Percentiles rank a stretch among this genome's conserved stretches.
Evolutionary conservation across 2,888 invertebrate species (phyloP).

Genomic region (Amphiduros pacificus): DNA sequence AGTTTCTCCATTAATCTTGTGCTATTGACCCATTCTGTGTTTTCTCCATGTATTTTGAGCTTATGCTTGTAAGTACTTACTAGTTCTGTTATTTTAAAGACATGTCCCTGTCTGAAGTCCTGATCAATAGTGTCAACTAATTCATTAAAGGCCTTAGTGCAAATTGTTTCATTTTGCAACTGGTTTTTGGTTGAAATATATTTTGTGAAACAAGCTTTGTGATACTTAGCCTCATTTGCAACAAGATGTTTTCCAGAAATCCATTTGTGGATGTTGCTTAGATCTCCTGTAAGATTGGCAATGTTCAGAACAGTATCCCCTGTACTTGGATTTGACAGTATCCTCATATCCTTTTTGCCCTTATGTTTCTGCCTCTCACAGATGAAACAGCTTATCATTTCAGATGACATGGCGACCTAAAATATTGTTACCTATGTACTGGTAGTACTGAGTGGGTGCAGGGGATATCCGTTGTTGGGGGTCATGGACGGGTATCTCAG

Average conservation of each 20-base stretch:
- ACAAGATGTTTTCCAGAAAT: neutral
- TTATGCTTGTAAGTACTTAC: neutral
- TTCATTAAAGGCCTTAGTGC: neutral
- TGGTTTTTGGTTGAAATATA: neutral
- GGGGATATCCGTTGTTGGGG: too few relatives aligned
- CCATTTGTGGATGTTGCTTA: too few relatives aligned
- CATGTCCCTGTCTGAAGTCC: neutral
- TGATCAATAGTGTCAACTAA: neutral
- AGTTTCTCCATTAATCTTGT: neutral
- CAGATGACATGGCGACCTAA: too few relatives aligned
- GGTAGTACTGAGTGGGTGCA: too few relatives aligned
- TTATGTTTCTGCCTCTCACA: too few relatives aligned
- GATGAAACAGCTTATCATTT: too few relatives aligned
- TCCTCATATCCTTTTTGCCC: too few relatives aligned
- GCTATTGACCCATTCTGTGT: neutral
- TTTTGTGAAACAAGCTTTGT: neutral
- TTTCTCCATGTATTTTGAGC: neutral
- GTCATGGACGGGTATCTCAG: too few relatives aligned
- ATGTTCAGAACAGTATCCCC: too few relatives aligned
- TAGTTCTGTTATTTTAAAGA: neutral
- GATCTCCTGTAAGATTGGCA: too few relatives aligned
- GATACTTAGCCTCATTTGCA: neutral
- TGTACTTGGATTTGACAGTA: too few relatives aligned
- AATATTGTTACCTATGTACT: too few relatives aligned
- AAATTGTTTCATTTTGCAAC: neutral